A percentile compares a stretch with the other conserved stretches of the same genome.
Evolutionary conservation across 2,797 vertebrate genomes (phyloP).

Genomic region (Miichthys miiuy): DNA sequence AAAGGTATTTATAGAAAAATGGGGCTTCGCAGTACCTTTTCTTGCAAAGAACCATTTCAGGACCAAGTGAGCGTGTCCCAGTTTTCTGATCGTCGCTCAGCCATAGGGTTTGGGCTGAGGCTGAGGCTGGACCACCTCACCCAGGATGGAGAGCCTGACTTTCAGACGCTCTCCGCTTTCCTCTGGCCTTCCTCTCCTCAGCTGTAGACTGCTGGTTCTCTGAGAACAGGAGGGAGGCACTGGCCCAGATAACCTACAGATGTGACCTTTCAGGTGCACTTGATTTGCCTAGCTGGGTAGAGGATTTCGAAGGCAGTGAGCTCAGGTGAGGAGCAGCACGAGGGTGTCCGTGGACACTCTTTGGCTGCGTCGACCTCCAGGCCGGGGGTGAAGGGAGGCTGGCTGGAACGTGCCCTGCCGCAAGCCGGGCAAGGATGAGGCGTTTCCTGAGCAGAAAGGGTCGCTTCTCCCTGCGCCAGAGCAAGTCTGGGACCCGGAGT

Average conservation of each 20-base stretch:
- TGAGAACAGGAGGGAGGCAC: constrained; percentile 56
- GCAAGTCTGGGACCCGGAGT: constrained; percentile 79
- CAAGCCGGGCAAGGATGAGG: constrained; percentile 84
- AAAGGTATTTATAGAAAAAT: constrained; percentile 91
- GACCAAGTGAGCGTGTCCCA: constrained; percentile 87
- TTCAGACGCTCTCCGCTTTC: constrained; percentile 52
- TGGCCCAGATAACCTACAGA: constrained; percentile 49
- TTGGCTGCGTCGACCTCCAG: constrained; percentile 70
- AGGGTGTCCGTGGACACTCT: constrained; percentile 71
- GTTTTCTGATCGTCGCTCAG: constrained; percentile 80
- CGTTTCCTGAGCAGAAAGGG: constrained; percentile 83
- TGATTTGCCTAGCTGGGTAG: constrained; percentile 35
- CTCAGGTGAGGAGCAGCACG: constrained; percentile 65
- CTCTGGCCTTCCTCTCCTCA: constrained; percentile 41
- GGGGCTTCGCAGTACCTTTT: constrained; percentile 89
- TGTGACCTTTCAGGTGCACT: constrained; percentile 68
- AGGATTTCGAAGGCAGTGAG: constrained; percentile 52
- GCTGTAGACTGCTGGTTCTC: constrained; percentile 44
- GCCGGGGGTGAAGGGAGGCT: constrained; percentile 75
- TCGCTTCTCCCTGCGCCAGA: constrained; percentile 83
- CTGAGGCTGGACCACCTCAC: constrained; percentile 74
- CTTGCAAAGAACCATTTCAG: constrained; percentile 85
- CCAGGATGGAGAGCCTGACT: constrained; percentile 72
- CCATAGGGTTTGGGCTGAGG: constrained; percentile 70
- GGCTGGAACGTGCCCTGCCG: constrained; percentile 81